Conservation (phyloP, 2,888 invertebrate species). For the Nematopogon swammerdamellus region DNA sequence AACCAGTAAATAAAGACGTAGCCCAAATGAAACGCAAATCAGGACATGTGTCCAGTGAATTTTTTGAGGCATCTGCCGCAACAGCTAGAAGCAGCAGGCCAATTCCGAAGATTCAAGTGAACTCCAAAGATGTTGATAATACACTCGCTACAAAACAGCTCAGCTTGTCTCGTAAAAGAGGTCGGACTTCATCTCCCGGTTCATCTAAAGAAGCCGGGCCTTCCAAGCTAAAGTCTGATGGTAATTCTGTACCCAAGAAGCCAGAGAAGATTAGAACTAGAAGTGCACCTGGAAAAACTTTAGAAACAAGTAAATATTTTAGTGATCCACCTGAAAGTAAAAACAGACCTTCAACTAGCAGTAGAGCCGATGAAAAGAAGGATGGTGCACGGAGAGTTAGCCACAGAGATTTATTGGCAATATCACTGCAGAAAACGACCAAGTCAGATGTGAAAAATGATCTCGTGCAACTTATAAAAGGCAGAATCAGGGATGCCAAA, state of each 20-base stretch:
- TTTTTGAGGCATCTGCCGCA: slow-evolving; percentile 2
- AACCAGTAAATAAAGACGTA: too few relatives aligned
- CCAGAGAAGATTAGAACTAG: slow-evolving; percentile 23
- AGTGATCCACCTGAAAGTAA: slow-evolving; percentile 13
- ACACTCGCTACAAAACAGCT: too few relatives aligned
- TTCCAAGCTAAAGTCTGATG: not conserved
- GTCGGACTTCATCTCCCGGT: too few relatives aligned
- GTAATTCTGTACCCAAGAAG: not conserved
- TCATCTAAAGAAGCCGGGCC: not conserved
- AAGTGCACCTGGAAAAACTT: slow-evolving; percentile 25
- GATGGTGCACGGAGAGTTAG: slow-evolving; percentile 33
- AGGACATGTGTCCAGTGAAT: slow-evolving; percentile 5
- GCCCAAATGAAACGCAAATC: slow-evolving; percentile 6
- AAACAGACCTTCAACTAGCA: slow-evolving; percentile 15
- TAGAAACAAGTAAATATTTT: slow-evolving; percentile 37
- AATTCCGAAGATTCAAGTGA: too few relatives aligned
- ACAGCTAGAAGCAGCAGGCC: too few relatives aligned
- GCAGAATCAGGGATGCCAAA: slow-evolving; percentile 44
- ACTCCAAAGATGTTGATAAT: too few relatives aligned
- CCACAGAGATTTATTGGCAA: slow-evolving; percentile 30
- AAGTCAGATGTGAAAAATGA: slow-evolving; percentile 45
- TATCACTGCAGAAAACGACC: slow-evolving; percentile 17
- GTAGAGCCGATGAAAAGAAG: slow-evolving; percentile 13
- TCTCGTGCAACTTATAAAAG: slow-evolving; percentile 50
- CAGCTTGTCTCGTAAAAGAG: too few relatives aligned